Percentiles rank a stretch among this genome's conserved stretches.
phyloP scores from a whole-genome alignment of 2,113 vertebrate species.

The Osmerus mordax region DNA sequence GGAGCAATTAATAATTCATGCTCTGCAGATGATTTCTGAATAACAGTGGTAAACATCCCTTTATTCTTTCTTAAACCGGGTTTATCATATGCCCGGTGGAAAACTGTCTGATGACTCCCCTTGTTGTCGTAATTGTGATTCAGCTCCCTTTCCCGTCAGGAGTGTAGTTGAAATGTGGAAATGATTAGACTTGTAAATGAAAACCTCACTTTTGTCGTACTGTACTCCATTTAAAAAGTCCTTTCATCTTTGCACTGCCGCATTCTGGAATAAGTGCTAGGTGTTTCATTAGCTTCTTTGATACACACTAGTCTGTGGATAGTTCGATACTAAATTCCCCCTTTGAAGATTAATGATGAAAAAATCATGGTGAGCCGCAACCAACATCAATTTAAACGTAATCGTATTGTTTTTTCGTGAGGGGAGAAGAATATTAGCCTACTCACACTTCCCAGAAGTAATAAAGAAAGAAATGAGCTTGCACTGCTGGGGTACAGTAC shows the following conservation, averaged over 20 bases:
- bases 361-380: slow-evolving; percentile 35
- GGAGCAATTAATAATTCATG: slow-evolving; percentile 67
- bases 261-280: slow-evolving; percentile 18
- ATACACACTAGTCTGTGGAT: slow-evolving; percentile 14
- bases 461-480: slow-evolving; percentile 48
- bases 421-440: slow-evolving; percentile 1
- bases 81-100: slow-evolving; percentile 35
- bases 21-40: slow-evolving; percentile 68
- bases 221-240: slow-evolving; percentile 31
- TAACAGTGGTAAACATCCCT: slow-evolving; percentile 64
- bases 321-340: slow-evolving; percentile 31
- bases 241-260: slow-evolving; percentile 42
- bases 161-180: slow-evolving; percentile 19
- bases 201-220: slow-evolving; percentile 38
- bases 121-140: slow-evolving; percentile 42
- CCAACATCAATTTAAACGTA: slow-evolving; percentile 53
- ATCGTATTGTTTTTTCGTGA: slow-evolving; percentile 54
- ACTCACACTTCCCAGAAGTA: slow-evolving; percentile 34
- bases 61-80: slow-evolving; percentile 53
- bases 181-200: slow-evolving; percentile 35
- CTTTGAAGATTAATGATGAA: slow-evolving; percentile 50
- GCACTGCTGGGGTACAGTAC: slow-evolving; percentile 23
- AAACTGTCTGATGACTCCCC: slow-evolving; percentile 39
- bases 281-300: slow-evolving; percentile 41
- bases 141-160: slow-evolving; percentile 2